Evolutionary conservation across 2,113 vertebrate species (phyloP).

Genomic region (Nerophis lumbriciformis): DNA sequence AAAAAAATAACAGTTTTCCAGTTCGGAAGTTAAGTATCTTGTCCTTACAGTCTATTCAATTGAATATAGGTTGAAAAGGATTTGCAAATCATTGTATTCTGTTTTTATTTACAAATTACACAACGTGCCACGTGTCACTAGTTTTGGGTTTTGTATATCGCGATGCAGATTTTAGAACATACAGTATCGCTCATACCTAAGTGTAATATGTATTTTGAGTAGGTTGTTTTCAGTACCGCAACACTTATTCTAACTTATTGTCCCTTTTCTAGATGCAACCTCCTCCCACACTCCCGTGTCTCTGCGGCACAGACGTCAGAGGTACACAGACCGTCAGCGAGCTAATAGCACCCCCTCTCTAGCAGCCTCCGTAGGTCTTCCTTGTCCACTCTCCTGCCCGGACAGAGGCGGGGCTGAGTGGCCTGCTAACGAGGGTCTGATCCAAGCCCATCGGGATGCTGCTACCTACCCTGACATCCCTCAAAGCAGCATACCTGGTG

Average conservation of each 20-base stretch:
- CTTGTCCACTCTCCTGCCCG: constrained; percentile 54
- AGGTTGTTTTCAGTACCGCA: too few relatives aligned
- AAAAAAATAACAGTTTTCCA: too few relatives aligned
- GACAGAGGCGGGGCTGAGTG: constrained; percentile 27
- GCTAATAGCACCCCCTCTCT: constrained; percentile 54
- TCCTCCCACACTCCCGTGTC: constrained; percentile 31
- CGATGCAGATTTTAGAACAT: too few relatives aligned
- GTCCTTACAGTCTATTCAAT: too few relatives aligned
- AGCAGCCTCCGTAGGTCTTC: constrained; percentile 71
- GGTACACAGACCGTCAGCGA: constrained; percentile 53
- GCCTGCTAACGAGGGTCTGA: constrained; percentile 35
- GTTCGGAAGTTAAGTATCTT: too few relatives aligned
- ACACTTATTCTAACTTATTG: not conserved
- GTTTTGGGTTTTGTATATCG: too few relatives aligned
- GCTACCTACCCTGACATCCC: constrained; percentile 53
- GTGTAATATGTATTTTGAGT: too few relatives aligned
- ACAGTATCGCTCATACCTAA: too few relatives aligned
- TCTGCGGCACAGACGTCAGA: constrained; percentile 46
- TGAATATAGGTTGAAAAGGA: too few relatives aligned
- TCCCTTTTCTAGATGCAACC: constrained; percentile 13
- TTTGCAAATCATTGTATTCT: too few relatives aligned
- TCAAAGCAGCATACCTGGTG: not conserved
- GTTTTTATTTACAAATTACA: too few relatives aligned
- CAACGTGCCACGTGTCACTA: too few relatives aligned
- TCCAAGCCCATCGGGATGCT: constrained; percentile 51